These are phyloP conservation scores for Prunella fulvescens DNA, from an alignment of 2,113 vertebrate species.

Conservation along the genomic window DNA sequence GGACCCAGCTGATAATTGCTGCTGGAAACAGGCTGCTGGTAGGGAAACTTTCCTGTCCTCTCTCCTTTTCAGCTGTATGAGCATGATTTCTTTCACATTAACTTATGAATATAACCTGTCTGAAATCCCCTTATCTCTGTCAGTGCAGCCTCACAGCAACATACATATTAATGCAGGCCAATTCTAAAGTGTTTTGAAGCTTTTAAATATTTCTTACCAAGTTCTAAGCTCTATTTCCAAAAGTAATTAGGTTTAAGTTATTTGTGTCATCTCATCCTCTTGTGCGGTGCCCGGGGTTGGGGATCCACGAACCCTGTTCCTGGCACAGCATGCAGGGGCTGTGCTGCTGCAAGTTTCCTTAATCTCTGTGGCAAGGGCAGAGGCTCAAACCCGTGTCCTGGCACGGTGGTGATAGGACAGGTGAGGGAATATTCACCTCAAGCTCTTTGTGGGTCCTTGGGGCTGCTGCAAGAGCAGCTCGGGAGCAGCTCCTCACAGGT, in stretches of 20 bases:
- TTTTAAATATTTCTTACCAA: not conserved
- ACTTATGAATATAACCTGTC: not conserved
- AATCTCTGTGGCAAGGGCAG: not conserved
- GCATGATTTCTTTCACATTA: not conserved
- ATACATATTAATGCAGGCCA: not conserved
- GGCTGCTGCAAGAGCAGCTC: not conserved
- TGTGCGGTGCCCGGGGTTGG: rapidly evolving
- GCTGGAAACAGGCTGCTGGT: constrained; percentile 93
- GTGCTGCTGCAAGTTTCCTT: rapidly evolving
- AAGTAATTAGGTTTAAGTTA: not conserved
- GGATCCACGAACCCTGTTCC: not conserved
- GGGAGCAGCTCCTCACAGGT: rapidly evolving
- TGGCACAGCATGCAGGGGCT: not conserved
- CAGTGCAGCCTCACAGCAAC: not conserved
- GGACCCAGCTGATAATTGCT: constrained; percentile 93
- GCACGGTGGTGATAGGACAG: not conserved
- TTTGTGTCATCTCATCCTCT: not conserved
- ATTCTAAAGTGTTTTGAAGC: not conserved
- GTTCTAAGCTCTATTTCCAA: not conserved
- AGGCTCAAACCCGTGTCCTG: rapidly evolving
- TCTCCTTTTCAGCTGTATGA: not conserved
- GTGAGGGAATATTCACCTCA: not conserved
- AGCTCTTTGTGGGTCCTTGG: not conserved
- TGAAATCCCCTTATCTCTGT: not conserved
- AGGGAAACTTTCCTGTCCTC: constrained; percentile 43